Evolutionary conservation across 1,140 invertebrate genomes (phyloP), one percentile per base, ranked within the genome.

Genomic region (Eupeodes corollae): DNA sequence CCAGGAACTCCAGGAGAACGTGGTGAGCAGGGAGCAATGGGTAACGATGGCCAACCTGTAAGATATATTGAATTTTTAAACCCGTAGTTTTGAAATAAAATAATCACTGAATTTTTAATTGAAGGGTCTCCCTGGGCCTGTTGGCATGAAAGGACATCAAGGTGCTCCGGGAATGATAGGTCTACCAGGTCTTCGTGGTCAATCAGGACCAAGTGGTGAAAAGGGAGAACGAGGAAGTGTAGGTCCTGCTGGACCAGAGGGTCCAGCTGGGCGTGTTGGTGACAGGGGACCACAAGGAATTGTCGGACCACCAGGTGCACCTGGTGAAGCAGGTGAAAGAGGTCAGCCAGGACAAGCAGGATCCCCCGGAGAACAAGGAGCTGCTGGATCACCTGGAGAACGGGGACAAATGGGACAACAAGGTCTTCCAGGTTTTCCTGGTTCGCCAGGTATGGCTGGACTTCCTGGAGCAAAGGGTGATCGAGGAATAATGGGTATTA

Each of bases 261-360:
- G 83, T 54, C 75, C 79, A 35, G 56, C 76, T 56, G 81, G 81
- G 13, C 21, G 48, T 21, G 35, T 44, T 5, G 54, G 54, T 34
- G 54, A 55, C 14, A 43, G 52, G 37, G 50, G 52, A 12, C 67
- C 66, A 8, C 72, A 72, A 52, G 78, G 78, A 19, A 57, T 61
- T 42, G 61, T 82, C 21, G 86, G 86, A 31, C 76, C 78, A 9
- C 59, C 71, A 8, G 86, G 86, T 13, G 77, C 81, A n/a, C 80
- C 81, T 12, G 86, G 86, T 43, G 82, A 86, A 65, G 78, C 81
- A 45, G 84, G 78, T 1, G 81, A 84, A 60, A 71, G 80, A 58
- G 86, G 86, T 31, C 84, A 88, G 54, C 75, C 79, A 21, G 86
- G 86, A 40, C 69, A 75, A 39, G 77, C 83, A 15, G 86, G 86